Base-by-base conservation (phyloP, 2,113 vertebrate genomes). In the Junco hyemalis region DNA sequence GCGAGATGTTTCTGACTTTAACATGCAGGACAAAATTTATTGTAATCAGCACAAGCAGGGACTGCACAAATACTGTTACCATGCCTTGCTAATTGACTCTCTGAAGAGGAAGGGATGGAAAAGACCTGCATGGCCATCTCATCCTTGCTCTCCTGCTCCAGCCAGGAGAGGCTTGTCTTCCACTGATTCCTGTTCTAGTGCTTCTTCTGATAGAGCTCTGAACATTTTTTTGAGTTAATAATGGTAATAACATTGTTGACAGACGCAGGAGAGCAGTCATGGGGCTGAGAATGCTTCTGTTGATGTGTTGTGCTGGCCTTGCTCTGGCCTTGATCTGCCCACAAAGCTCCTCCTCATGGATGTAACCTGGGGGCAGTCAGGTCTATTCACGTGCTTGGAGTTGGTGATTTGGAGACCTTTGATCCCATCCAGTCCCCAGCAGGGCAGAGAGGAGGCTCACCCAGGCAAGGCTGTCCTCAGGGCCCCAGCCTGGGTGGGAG, bases 1-100 rank as follows among this genome's bases (percentile, higher is more conserved):
- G 92, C 0, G 60, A 90, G 85, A 87, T 81, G 91, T 53, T 94
- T 96, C 82, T 92, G 88, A 97, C 96, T 96, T 95, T 36, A 91
- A 60, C 54, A 6, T 22, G 65, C 88, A 87, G 94, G 88, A 92
- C 88, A 92, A 71, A 93, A 94, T 81, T 91, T 79, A 91, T 64
- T 93, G 90, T 93, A 84, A 86, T 56, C 68, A 88, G 87, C 0
- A 0, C 72, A 57, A n/a, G 74, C 68, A 82, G 53, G 45, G 85
- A 79, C 85, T 83, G 92, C 85, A 80, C 51, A 74, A 94, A 64
- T 16, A 35, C 53, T 35, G 21, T 36, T 79, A 60, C 40, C 17
- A 23, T 70, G 81, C 81, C 59, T 72, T 51, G 33, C 79, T 90
- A 79, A 86, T 81, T 83, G 61, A 91, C 63, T 45, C 53, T 72